A percentile compares a stretch with the other conserved stretches of the same genome.
These are phyloP conservation scores for Sepiola atlantica DNA, from an alignment of 2,888 invertebrate species.

Conservation along the genomic window DNA sequence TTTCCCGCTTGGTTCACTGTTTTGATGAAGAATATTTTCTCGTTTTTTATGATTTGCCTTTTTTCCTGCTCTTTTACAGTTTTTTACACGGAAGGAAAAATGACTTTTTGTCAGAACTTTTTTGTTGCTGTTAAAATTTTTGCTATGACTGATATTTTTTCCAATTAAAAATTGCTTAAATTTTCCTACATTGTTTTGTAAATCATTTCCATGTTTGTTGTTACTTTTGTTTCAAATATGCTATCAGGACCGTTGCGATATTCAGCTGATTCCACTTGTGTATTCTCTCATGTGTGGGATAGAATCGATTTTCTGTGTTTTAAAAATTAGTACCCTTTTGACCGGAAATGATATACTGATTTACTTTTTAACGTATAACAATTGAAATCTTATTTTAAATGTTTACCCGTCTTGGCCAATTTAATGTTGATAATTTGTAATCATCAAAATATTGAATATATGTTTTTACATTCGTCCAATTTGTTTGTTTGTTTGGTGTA, in stretches of 20 bases:
- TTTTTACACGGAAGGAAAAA: neutral
- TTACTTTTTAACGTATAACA: no score
- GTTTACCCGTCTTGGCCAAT: no score
- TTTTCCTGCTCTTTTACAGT: neutral
- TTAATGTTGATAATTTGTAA: no score
- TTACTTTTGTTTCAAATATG: neutral
- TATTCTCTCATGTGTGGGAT: no score
- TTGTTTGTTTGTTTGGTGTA: no score
- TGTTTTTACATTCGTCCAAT: no score
- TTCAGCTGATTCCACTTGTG: neutral
- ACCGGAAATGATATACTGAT: no score
- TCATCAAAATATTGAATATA: no score
- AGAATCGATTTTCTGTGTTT: no score
- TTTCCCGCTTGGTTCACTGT: neutral
- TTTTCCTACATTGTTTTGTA: neutral
- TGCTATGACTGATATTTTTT: neutral
- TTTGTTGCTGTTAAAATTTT: conserved; percentile 10
- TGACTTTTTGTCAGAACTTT: neutral
- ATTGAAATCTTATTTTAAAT: no score
- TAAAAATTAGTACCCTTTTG: no score
- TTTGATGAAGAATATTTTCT: no score
- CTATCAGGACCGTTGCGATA: neutral
- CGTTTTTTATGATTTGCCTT: neutral
- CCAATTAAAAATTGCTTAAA: neutral
- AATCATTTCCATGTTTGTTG: neutral